A percentile compares a stretch with the other conserved stretches of the same genome.
These are phyloP conservation scores for Resseliella maxima DNA, from an alignment of 2,888 invertebrate genomes.

Conservation along the genomic window DNA sequence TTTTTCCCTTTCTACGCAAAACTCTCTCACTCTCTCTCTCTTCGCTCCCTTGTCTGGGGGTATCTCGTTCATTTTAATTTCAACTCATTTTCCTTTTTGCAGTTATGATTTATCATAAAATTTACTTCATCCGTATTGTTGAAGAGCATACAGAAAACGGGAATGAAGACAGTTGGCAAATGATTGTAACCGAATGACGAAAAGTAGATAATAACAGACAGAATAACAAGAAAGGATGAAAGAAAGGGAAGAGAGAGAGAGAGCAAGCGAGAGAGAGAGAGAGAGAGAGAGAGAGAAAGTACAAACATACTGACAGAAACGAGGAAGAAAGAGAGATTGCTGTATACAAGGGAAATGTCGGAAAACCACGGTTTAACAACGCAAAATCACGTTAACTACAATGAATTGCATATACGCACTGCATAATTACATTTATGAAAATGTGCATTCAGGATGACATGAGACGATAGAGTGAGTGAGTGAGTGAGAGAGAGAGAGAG, in stretches of 20 bases:
- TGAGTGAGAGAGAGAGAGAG: background rate
- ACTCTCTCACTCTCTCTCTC: background rate
- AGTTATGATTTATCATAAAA: constrained; percentile 48
- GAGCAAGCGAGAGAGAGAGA: too few species aligned
- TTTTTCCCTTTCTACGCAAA: background rate
- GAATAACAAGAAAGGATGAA: too few species aligned
- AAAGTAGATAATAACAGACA: constrained; percentile 32
- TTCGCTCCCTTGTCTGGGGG: background rate
- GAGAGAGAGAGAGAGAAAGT: too few species aligned
- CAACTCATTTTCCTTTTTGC: constrained; percentile 26
- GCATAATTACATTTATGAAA: constrained; percentile 53
- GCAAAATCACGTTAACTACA: constrained; percentile 53
- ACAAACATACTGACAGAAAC: too few species aligned
- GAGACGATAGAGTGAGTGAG: background rate
- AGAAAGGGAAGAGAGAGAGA: too few species aligned
- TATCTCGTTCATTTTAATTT: constrained; percentile 42
- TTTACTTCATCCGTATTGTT: constrained; percentile 47
- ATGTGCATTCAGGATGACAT: background rate
- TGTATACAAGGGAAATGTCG: too few species aligned
- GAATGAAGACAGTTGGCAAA: background rate
- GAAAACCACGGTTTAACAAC: constrained; percentile 48
- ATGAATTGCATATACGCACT: constrained; percentile 41
- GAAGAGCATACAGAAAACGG: background rate
- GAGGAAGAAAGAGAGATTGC: background rate
- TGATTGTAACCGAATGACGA: constrained; percentile 51